Base-by-base conservation (phyloP, 2,888 invertebrate genomes). In the Rambutsinella grinnellia region DNA sequence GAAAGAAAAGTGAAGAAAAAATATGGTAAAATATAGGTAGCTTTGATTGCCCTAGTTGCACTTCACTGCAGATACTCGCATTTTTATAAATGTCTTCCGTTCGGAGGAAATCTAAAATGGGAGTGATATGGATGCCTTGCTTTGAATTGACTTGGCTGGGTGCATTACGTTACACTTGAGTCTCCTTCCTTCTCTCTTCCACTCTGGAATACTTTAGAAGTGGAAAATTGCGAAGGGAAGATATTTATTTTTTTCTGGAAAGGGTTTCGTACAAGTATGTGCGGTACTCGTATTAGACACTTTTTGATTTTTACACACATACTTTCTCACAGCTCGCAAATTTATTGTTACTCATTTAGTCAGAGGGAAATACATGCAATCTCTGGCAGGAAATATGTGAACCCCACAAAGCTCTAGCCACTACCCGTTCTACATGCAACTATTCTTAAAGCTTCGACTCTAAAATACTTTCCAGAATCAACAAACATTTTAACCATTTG, bases 1-100 rank as follows among this genome's bases (percentile, higher is more conserved):
- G 5, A 21, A 27, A 57, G 67, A 47, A 61, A 21, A 51, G 6
- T 15, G 17, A n/a, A 6, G 51, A 51, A 27, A 63, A 53, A 63
- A 19, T 13, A 49, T 23, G n/a, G 24, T 19, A 19, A 47, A 63
- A 27, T 44, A 44, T 27, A 75, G 67, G 62, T 75, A 51, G 75
- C 62, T 75, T 75, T 68, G 75, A 75, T 75, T 75, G 75, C 67
- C 46, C 67, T 53, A 46, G 75, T 75, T 75, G 75, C 75, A 75
- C 75, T 75, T 75, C 62, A 67, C 62, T 75, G 75, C 75, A 75
- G 75, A 75, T 74, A 74, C 62, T 49, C 36, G 27, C 67, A 67
- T 75, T n/a, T 75, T 67, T 75, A 67, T 63, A 75, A 75, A 75
- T 75, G 75, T 62, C 75, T 75, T 75, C 68, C 75, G 67, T 66